A percentile compares a stretch with the other conserved stretches of the same genome.
Conservation (phyloP, 2,113 vertebrate species). For the Cyanocitta stelleri region DNA sequence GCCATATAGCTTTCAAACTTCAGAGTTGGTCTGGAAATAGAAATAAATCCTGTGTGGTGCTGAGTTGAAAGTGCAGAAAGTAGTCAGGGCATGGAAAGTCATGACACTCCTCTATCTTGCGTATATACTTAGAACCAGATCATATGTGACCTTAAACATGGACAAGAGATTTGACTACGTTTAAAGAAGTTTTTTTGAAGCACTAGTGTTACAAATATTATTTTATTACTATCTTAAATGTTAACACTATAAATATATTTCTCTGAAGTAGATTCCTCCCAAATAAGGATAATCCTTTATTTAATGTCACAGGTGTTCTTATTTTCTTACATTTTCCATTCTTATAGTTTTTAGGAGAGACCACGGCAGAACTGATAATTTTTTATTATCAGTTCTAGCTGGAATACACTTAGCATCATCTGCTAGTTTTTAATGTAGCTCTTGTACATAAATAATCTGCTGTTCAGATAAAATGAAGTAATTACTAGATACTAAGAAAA, state of each 20-base stretch:
- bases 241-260: background rate
- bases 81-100: background rate
- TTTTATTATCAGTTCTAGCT: background rate
- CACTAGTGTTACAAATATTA: background rate
- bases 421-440: background rate
- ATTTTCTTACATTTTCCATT: background rate
- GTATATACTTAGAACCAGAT: background rate
- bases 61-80: background rate
- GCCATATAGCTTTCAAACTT: background rate
- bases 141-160: background rate
- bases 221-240: background rate
- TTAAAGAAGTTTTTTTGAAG: background rate
- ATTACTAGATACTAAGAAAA: background rate
- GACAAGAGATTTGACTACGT: background rate
- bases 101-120: background rate
- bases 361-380: background rate
- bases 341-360: background rate
- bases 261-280: background rate
- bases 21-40: background rate
- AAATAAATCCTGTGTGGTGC: background rate
- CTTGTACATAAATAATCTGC: background rate
- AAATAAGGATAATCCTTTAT: background rate
- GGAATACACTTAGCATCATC: background rate
- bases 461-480: background rate
- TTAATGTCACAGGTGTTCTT: background rate